Evolutionary conservation across 2,888 invertebrate species (phyloP), one percentile per base, ranked within the genome.

Genomic region (Antheraea assamensis): DNA sequence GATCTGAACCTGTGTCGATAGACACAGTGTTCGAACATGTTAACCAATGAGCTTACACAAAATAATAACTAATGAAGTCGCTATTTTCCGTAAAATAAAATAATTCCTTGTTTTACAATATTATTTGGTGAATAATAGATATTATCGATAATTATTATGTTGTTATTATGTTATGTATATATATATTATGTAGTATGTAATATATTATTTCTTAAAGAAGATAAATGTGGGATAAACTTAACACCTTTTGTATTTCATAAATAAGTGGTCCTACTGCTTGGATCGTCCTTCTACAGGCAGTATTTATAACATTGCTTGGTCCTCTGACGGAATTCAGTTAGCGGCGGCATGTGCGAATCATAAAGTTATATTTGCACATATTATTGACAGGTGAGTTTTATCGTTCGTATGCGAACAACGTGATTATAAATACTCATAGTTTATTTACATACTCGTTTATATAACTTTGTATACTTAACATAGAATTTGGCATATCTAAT

Each of bases 321-420:
- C 99, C 3, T 96, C 97, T 72, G 99, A 99, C 92, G 98, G 99
- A 7, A 99, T 99, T 0, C 99, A 99, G 90, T 94, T 99, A 42
- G 98, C 98, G 19, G 98, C 98, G 73, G 99, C 98, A n/a, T 98
- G 98, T 87, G 98, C 99, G 1, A 98, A 97, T 85, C 98, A 99
- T 0, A 97, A 97, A 78, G 96, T 99, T 5, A 94, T 99, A 74
- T 97, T 99, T 85, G 99, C 98, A 7, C 98, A 99, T 90, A 96
- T 99, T 61, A 96, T 99, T 79, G 98, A 98, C 81, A 96, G 97
- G 96, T 97, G 90, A 71, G 15, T 73, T 35, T 70, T 42, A 7
- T 72, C 2, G 30, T 35, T 21, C 64, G 49, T n/a, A 15, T 73
- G 17, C 1, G 2, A 30, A 17, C 13, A 10, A 55, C n/a, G 7